phyloP scores from a whole-genome alignment of 1,140 invertebrate genomes.

The Eupeodes corollae region DNA sequence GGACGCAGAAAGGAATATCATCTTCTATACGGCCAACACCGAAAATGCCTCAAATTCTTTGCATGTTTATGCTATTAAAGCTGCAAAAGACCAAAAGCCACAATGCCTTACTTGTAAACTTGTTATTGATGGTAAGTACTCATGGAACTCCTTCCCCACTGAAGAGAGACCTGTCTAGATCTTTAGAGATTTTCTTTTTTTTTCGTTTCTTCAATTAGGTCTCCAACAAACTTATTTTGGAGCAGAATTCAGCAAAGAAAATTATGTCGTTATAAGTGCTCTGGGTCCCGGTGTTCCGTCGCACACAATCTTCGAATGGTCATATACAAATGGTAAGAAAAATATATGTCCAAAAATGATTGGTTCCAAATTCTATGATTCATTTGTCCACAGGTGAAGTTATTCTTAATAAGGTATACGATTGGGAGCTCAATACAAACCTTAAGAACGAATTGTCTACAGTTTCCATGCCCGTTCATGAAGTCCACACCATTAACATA shows the following conservation, averaged over 20 bases:
- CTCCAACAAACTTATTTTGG: slow-evolving; percentile 30
- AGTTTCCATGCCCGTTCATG: slow-evolving; percentile 19
- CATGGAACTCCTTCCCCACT: no score
- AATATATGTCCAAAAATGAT: background rate
- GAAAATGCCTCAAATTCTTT: slow-evolving; percentile 44
- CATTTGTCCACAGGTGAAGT: slow-evolving; percentile 17
- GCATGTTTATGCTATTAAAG: slow-evolving; percentile 46
- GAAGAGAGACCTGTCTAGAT: background rate
- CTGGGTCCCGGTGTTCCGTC: slow-evolving; percentile 29
- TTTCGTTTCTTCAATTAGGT: slow-evolving; percentile 4
- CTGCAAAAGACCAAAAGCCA: slow-evolving; percentile 25
- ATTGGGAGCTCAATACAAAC: slow-evolving; percentile 27
- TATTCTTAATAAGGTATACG: slow-evolving; percentile 17
- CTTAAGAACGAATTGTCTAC: slow-evolving; percentile 16
- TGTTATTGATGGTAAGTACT: background rate
- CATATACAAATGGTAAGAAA: slow-evolving; percentile 17
- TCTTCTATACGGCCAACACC: slow-evolving; percentile 55
- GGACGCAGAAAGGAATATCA: slow-evolving; percentile 52
- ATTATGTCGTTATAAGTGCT: slow-evolving; percentile 26
- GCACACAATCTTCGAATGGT: slow-evolving; percentile 22
- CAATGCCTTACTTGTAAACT: slow-evolving; percentile 47
- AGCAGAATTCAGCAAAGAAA: slow-evolving; percentile 26
- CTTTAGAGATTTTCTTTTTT: background rate
- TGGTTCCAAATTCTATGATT: background rate
- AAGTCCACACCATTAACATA: slow-evolving; percentile 24